Evolutionary conservation across 1,140 invertebrate genomes (phyloP).

Genomic region (Pteromalus puparum): DNA sequence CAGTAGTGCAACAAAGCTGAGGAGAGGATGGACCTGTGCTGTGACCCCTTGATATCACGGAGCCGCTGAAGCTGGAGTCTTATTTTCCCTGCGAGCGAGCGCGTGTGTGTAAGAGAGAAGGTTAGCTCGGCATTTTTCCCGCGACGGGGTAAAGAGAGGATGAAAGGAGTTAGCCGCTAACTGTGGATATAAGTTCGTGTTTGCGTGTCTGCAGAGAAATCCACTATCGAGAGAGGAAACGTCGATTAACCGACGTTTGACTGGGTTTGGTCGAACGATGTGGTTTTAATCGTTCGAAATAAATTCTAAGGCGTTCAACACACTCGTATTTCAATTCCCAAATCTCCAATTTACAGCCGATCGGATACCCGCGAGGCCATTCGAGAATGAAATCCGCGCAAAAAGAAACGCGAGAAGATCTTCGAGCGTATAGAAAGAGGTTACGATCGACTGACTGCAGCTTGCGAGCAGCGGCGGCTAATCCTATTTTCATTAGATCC

Average conservation of each 20-base stretch:
- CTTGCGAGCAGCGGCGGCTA: constrained; percentile 53
- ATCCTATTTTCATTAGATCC: constrained; percentile 75
- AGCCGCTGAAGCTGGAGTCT: background rate
- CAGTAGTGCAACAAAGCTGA: constrained; percentile 39
- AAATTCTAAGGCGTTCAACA: too few relatives aligned
- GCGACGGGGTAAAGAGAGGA: background rate
- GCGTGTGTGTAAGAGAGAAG: background rate
- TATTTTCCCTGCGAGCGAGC: constrained; percentile 24
- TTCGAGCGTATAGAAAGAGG: constrained; percentile 15
- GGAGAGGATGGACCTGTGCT: constrained; percentile 54
- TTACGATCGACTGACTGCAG: constrained; percentile 11
- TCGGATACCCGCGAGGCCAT: too few relatives aligned
- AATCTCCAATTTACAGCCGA: background rate
- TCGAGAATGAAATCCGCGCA: background rate
- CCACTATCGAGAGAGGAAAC: background rate
- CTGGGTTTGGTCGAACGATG: background rate
- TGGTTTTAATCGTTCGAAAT: background rate
- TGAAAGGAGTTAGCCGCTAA: constrained; percentile 16
- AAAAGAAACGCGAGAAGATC: constrained; percentile 5
- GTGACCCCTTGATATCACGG: constrained; percentile 46
- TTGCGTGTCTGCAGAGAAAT: background rate
- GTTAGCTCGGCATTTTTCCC: constrained; percentile 19
- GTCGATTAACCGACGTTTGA: constrained; percentile 6
- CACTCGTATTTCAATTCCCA: too few relatives aligned
- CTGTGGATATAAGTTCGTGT: background rate